phyloP scores from a whole-genome alignment of 2,797 vertebrate species.

The Myioborus miniatus region DNA sequence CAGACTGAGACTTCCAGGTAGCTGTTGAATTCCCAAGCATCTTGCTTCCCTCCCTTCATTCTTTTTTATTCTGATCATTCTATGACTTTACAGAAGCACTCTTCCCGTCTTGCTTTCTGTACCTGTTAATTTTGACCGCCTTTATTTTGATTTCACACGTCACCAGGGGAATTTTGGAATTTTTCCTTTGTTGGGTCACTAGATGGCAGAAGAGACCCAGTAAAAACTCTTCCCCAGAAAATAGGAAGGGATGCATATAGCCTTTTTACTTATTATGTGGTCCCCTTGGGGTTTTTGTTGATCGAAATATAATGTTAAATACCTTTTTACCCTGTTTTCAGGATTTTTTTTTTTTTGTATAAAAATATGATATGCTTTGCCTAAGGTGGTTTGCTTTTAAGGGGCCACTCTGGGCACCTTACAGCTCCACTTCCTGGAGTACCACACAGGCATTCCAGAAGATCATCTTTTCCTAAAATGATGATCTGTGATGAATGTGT shows the following conservation, averaged over 20 bases:
- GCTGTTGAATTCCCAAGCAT: not conserved
- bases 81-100: not conserved
- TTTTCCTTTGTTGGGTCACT: not conserved
- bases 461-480: not conserved
- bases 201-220: conserved; percentile 70
- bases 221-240: not conserved
- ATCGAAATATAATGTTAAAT: not conserved
- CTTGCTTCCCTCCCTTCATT: not conserved
- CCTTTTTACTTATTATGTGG: not conserved
- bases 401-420: too few relatives aligned
- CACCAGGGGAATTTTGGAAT: not conserved
- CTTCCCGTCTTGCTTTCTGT: not conserved
- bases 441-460: not conserved
- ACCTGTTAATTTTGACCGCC: not conserved
- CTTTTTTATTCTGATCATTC: not conserved
- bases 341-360: not conserved
- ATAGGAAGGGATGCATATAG: accelerated
- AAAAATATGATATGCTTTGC: not conserved
- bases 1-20: not conserved
- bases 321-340: not conserved
- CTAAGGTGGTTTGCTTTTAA: not conserved
- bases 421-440: not conserved
- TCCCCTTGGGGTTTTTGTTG: not conserved
- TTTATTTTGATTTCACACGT: not conserved
- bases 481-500: not conserved